phyloP scores from a whole-genome alignment of 2,888 invertebrate genomes.

The Leptopilina syphax region DNA sequence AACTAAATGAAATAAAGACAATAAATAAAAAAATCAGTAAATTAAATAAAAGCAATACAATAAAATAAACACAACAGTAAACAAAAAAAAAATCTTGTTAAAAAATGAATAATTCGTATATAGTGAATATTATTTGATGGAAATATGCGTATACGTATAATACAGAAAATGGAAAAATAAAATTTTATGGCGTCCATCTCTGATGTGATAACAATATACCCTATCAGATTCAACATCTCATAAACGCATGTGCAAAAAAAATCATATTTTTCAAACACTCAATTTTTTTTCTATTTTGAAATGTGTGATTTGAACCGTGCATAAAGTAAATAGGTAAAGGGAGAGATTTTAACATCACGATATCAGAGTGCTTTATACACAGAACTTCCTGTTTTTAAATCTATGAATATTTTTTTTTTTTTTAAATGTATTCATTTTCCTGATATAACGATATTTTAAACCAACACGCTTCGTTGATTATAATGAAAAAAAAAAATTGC shows the following conservation, averaged over 20 bases:
- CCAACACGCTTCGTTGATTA: too few relatives aligned
- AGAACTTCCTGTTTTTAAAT: not conserved
- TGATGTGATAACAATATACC: constrained; percentile 53
- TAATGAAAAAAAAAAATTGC: too few relatives aligned
- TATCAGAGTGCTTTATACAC: not conserved
- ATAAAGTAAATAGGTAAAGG: not conserved
- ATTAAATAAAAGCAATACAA: too few relatives aligned
- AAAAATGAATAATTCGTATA: too few relatives aligned
- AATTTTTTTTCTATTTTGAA: constrained; percentile 17
- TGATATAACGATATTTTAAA: too few relatives aligned
- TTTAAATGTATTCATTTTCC: too few relatives aligned
- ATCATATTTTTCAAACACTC: constrained; percentile 4
- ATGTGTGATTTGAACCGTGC: not conserved
- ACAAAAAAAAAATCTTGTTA: too few relatives aligned
- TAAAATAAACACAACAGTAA: too few relatives aligned
- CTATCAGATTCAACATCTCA: constrained; percentile 54
- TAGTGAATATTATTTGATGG: not conserved
- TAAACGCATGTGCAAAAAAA: constrained; percentile 53
- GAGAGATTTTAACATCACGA: not conserved
- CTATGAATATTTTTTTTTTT: too few relatives aligned
- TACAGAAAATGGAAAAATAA: constrained; percentile 50
- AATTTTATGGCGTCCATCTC: constrained; percentile 53
- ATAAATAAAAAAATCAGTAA: too few relatives aligned
- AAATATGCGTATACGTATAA: not conserved
- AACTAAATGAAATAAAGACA: too few relatives aligned